Base-by-base conservation (phyloP, 2,113 vertebrate species). In the Paradoxurus hermaphroditus region DNA sequence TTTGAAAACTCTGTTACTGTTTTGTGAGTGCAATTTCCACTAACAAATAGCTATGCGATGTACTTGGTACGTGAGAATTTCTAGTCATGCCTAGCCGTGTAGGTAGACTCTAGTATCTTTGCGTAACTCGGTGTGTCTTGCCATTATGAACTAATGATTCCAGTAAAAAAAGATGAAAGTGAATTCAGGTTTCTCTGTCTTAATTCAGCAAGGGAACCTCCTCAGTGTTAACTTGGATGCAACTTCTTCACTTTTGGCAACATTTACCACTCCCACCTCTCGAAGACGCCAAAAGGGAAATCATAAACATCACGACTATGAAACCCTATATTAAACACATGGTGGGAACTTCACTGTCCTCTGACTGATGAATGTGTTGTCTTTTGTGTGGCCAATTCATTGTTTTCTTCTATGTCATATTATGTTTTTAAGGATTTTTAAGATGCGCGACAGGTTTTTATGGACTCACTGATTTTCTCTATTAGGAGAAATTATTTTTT, bases 1-100 rank as follows among this genome's bases (percentile, higher is more conserved):
- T 86, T n/a, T 92, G 59, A 72, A 94, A 91, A 78, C 78, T 88
- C 51, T 91, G 16, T 49, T 87, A 49, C 44, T 97, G 7, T 86
- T 92, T 92, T 75, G 41, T 78, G 12, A 83, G 4, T 75, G 27
- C 15, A 44, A 9, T 51, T 88, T 83, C 90, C 36, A 63, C 29
- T 72, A 49, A 72, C 49, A 94, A 93, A 11, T 41, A 83, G n/a
- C 44, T 70, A 39, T 18, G 5, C 67, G 34, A 81, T 68, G 11
- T 1, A 62, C 41, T 86, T 63, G 14, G 4, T 59, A 44, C 53
- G 3, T 89, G 31, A n/a, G 46, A 34, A 63, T 78, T 87, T n/a
- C 39, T 81, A 75, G 39, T 44, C 59, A 67, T 12, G 70, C 21
- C 29, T 53, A 39, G 36, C 21, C 95, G 18, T 34, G 29, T 62